These are phyloP conservation scores for Stylophora pistillata DNA, from an alignment of 64 coral and sea anemone genomes.

Conservation along the genomic window DNA sequence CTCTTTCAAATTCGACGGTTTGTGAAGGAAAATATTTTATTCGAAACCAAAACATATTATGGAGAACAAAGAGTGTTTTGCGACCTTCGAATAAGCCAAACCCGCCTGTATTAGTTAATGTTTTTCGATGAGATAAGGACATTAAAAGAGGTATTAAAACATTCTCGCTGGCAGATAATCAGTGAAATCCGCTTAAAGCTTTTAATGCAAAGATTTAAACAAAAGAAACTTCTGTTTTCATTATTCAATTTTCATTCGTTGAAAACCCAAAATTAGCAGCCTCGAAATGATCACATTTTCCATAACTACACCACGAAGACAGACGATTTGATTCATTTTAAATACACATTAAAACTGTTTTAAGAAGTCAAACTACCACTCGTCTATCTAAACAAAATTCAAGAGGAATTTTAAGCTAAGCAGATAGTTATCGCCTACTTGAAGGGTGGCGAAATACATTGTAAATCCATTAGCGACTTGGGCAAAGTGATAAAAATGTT, in stretches of 20 bases:
- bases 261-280: neutral
- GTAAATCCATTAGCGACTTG: slow-evolving; percentile 42
- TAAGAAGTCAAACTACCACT: neutral
- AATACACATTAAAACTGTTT: neutral
- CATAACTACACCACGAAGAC: neutral
- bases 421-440: slow-evolving; percentile 27
- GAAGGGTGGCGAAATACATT: slow-evolving; percentile 11
- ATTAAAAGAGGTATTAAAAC: slow-evolving; percentile 1
- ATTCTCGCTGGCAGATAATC: slow-evolving; percentile 2
- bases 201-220: neutral
- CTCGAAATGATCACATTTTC: neutral
- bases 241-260: neutral
- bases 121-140: slow-evolving; percentile 22
- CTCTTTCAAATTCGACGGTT: neutral
- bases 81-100: neutral
- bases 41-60: slow-evolving; percentile 4
- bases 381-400: neutral
- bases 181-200: neutral
- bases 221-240: neutral
- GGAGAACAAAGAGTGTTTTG: slow-evolving; percentile 22
- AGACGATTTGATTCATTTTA: neutral
- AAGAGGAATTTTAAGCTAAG: neutral
- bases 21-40: slow-evolving; percentile 21
- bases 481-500: neutral
- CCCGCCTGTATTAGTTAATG: neutral